A percentile compares a stretch with the other conserved stretches of the same genome.
phyloP scores from a whole-genome alignment of 2,888 invertebrate genomes.

The Limnephilus marmoratus region DNA sequence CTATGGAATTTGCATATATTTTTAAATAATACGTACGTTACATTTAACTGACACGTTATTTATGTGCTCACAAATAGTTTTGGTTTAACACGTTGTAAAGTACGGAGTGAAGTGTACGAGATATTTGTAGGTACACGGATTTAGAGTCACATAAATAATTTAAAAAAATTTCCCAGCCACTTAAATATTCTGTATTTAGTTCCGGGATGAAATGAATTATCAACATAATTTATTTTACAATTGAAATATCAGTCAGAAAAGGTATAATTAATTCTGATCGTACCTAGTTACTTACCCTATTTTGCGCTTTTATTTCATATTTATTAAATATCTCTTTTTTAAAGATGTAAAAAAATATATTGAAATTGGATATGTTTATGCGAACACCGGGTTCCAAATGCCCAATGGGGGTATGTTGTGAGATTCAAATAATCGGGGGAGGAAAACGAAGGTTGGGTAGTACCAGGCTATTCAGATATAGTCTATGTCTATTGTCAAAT shows the following conservation, averaged over 20 bases:
- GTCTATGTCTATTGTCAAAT: too few species aligned
- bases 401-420: too few species aligned
- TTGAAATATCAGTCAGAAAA: not conserved
- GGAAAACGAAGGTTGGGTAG: too few species aligned
- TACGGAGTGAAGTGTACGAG: not conserved
- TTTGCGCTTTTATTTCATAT: not conserved
- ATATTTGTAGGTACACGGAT: not conserved
- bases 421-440: too few species aligned
- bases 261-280: not conserved
- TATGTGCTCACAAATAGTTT: conserved; percentile 15
- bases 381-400: too few species aligned
- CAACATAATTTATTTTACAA: not conserved
- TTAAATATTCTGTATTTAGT: not conserved
- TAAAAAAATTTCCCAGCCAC: not conserved
- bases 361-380: too few species aligned
- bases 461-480: too few species aligned
- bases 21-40: conserved; percentile 30
- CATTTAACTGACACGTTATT: conserved; percentile 7
- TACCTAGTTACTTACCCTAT: not conserved
- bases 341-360: not conserved
- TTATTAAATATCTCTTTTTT: not conserved
- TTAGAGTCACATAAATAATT: conserved; percentile 14
- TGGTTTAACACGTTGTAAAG: conserved; percentile 4
- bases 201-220: not conserved
- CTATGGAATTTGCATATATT: conserved; percentile 52